Base-by-base conservation (phyloP, 2,797 vertebrate genomes). In the Schizothorax lantsangensis region DNA sequence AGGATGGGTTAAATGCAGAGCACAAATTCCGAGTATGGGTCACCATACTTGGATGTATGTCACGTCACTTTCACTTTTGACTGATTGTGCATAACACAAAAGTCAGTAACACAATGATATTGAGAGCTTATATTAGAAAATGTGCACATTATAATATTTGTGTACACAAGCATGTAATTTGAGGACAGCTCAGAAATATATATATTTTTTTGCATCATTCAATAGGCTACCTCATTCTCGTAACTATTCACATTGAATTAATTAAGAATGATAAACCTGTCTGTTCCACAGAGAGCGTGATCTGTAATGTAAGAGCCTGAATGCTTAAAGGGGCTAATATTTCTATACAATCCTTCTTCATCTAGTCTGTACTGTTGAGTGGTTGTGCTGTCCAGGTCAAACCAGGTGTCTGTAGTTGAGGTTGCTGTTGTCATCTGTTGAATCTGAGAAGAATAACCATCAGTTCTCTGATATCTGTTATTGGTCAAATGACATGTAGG, bases 371-470 rank as follows among this genome's bases (percentile, higher is more conserved):
- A 93, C 71, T 95, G 30, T 30, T 30, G 91, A 0, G 95, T 92
- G 17, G 88, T 47, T 49, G 69, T 88, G 88, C 88, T 89, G 85
- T 94, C 93, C 86, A 91, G 89, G 88, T 95, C 94, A 33, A 92
- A 94, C 94, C 94, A 95, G 90, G 74, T 92, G 62, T 94, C 88
- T 0, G 90, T 90, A 45, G 87, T 74, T 0, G 82, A 54, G 62
- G 88, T 87, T n/a, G 10, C 84, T 6, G 92, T 90, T 5, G 79
- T 86, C 8, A 43, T 43, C 6, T 40, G 1, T 43, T 43, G 40
- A 43, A 9, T 45, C 43, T 45, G 43, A 11, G 43, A 45, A 45
- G 43, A 45, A 45, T 45, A 45, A 45, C 43, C 43, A 45, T 45
- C 8, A 2, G 45, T 47, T 47, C 45, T 47, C 45, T 47, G 45